Evolutionary conservation across 2,888 invertebrate genomes (phyloP).

Genomic region (Camponotus fellah): DNA sequence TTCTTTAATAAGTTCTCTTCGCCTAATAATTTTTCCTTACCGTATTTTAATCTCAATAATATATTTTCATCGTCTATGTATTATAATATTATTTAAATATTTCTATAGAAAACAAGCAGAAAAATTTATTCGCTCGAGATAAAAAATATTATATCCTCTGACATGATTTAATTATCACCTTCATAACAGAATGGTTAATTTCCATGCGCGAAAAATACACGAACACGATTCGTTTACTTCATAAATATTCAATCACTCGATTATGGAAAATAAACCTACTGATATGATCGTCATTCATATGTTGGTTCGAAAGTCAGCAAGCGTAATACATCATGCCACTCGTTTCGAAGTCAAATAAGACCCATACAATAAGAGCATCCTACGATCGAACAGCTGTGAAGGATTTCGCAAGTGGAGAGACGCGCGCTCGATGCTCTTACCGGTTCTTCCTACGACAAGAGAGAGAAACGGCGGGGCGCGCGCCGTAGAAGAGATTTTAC

Average conservation of each 20-base stretch:
- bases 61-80: not conserved
- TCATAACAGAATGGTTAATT: conserved; percentile 7
- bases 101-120: not conserved
- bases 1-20: not conserved
- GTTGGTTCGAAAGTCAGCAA: not conserved
- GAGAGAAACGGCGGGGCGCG: conserved; percentile 11
- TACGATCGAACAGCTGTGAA: conserved; percentile 25
- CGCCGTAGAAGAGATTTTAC: conserved; percentile 56
- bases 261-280: conserved; percentile 34
- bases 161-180: conserved; percentile 25
- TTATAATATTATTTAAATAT: not conserved
- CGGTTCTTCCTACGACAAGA: conserved; percentile 15
- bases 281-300: conserved; percentile 25
- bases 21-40: not conserved
- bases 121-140: not conserved
- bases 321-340: conserved; percentile 3
- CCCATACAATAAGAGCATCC: not conserved
- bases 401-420: conserved; percentile 26
- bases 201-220: not conserved
- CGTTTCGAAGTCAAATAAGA: conserved; percentile 30
- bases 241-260: conserved; percentile 31
- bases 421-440: conserved; percentile 16
- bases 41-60: not conserved
- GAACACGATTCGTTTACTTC: not conserved
- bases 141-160: not conserved